phyloP scores from a whole-genome alignment of 2,888 invertebrate genomes.

The Campoplex nolae region DNA sequence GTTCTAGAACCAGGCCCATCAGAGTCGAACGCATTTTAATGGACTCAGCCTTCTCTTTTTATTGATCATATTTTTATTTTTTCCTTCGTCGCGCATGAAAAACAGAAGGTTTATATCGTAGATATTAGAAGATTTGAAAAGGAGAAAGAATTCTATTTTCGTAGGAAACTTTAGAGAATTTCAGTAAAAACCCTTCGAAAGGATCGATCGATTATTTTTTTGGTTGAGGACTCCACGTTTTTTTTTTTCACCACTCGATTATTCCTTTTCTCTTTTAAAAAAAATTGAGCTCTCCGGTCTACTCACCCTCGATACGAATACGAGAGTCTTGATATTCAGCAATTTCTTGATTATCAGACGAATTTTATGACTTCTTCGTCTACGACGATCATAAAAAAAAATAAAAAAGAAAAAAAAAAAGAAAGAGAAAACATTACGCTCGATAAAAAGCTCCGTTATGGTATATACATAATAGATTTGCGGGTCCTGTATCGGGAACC shows the following conservation, averaged over 20 bases:
- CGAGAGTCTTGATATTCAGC: not conserved
- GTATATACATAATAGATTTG: constrained; percentile 23
- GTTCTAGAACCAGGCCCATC: constrained; percentile 67
- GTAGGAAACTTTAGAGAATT: not conserved
- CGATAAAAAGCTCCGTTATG: constrained; percentile 18
- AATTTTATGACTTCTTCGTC: constrained; percentile 2
- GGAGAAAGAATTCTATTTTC: not conserved
- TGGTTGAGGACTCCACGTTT: not conserved
- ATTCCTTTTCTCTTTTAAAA: not conserved
- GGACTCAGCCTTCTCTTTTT: constrained; percentile 59
- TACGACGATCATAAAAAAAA: constrained; percentile 7
- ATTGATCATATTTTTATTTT: constrained; percentile 42
- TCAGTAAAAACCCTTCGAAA: not conserved
- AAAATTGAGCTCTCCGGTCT: not conserved
- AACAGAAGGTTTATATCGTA: constrained; percentile 14
- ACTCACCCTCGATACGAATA: not conserved
- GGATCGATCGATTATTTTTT: not conserved
- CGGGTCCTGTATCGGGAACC: constrained; percentile 14
- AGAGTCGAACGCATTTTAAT: constrained; percentile 58
- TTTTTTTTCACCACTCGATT: not conserved
- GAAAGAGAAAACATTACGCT: not conserved
- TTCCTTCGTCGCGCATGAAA: constrained; percentile 6
- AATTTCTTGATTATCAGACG: not conserved
- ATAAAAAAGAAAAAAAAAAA: too few relatives aligned
- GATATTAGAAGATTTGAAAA: constrained; percentile 24